Evolutionary conservation across 2,113 vertebrate genomes (phyloP).

Genomic region (Python bivittatus): DNA sequence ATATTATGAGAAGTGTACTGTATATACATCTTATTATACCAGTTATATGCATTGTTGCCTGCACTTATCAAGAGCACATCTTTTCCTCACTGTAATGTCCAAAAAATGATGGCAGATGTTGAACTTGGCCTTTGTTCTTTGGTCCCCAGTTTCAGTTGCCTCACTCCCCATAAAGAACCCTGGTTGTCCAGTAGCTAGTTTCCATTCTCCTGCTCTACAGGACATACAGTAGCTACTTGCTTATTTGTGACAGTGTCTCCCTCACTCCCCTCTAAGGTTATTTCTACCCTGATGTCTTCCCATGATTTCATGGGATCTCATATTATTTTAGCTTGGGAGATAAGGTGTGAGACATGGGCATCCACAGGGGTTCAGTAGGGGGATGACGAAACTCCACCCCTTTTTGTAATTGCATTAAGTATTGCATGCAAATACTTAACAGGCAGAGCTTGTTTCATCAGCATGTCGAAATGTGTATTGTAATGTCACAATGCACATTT

Average conservation of each 20-base stretch:
- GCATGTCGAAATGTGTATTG: not conserved
- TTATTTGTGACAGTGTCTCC: not conserved
- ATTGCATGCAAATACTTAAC: not conserved
- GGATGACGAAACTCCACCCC: not conserved
- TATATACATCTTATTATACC: not conserved
- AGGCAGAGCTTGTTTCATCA: not conserved
- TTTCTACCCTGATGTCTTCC: not conserved
- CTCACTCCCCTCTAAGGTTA: not conserved
- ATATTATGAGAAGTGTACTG: not conserved
- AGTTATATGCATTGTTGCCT: not conserved
- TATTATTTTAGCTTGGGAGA: not conserved
- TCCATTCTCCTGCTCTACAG: not conserved
- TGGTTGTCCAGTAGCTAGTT: not conserved
- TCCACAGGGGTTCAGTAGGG: not conserved
- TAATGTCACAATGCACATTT: not conserved
- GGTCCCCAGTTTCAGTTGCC: not conserved
- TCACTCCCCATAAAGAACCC: not conserved
- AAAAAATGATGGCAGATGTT: not conserved
- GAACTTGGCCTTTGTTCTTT: not conserved
- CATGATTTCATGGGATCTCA: not conserved
- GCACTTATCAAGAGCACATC: not conserved
- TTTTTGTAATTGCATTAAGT: not conserved
- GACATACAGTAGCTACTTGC: not conserved
- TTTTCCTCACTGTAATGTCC: not conserved
- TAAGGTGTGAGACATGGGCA: not conserved